These are phyloP conservation scores for Cottoperca gobio DNA, from an alignment of 2,797 vertebrate genomes.

Conservation along the genomic window DNA sequence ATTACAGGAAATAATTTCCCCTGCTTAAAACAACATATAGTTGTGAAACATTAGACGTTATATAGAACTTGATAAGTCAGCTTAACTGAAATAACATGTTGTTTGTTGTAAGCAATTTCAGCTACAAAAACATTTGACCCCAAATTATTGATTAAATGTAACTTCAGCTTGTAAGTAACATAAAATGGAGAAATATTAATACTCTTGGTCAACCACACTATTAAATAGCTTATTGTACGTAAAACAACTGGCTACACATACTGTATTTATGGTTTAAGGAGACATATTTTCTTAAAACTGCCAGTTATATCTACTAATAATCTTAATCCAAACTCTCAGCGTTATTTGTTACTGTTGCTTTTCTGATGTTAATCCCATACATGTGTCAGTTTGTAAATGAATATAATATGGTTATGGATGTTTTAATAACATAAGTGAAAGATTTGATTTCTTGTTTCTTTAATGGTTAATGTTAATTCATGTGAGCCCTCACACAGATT, in stretches of 20 bases:
- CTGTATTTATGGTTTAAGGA: not conserved
- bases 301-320: not conserved
- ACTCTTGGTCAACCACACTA: not conserved
- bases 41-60: not conserved
- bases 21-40: not conserved
- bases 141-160: not conserved
- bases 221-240: not conserved
- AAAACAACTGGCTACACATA: not conserved
- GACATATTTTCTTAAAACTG: not conserved
- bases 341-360: too few relatives aligned
- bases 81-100: not conserved
- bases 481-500: not conserved
- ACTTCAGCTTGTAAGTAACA: not conserved
- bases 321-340: not conserved
- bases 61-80: not conserved
- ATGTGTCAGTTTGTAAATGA: not conserved
- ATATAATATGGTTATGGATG: not conserved
- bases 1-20: not conserved
- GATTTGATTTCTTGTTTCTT: not conserved
- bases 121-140: not conserved
- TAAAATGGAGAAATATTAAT: not conserved
- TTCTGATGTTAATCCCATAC: not conserved
- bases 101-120: not conserved
- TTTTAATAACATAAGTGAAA: not conserved
- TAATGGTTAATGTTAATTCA: not conserved